Percentiles rank a stretch among this genome's conserved stretches.
phyloP scores from a whole-genome alignment of 2,113 vertebrate genomes.

The Malurus elegans region DNA sequence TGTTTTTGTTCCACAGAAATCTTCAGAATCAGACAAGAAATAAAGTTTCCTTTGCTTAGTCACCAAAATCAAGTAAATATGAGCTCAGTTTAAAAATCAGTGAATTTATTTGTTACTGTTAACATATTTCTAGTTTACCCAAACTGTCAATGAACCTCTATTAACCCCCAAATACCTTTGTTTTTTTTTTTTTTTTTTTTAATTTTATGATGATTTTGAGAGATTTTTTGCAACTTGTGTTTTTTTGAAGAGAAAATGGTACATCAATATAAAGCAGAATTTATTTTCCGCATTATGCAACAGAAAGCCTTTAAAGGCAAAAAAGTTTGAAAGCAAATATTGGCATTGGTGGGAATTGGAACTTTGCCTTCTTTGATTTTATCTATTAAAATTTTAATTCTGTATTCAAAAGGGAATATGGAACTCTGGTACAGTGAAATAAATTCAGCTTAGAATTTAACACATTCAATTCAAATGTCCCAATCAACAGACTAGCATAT shows the following conservation, averaged over 20 bases:
- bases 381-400: not conserved
- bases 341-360: not conserved
- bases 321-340: not conserved
- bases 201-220: not conserved
- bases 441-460: not conserved
- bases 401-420: not conserved
- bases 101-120: not conserved
- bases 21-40: not conserved
- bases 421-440: too few species aligned
- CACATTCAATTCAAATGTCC: not conserved
- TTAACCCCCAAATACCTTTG: not conserved
- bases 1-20: not conserved
- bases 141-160: not conserved
- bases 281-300: not conserved
- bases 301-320: not conserved
- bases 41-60: not conserved
- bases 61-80: not conserved
- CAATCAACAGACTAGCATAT: not conserved
- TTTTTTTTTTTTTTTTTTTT: too few species aligned
- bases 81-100: not conserved
- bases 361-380: not conserved
- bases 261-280: not conserved
- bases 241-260: not conserved
- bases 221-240: not conserved
- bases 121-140: not conserved